phyloP scores from a whole-genome alignment of 2,888 invertebrate species.

The Metalampra italica region DNA sequence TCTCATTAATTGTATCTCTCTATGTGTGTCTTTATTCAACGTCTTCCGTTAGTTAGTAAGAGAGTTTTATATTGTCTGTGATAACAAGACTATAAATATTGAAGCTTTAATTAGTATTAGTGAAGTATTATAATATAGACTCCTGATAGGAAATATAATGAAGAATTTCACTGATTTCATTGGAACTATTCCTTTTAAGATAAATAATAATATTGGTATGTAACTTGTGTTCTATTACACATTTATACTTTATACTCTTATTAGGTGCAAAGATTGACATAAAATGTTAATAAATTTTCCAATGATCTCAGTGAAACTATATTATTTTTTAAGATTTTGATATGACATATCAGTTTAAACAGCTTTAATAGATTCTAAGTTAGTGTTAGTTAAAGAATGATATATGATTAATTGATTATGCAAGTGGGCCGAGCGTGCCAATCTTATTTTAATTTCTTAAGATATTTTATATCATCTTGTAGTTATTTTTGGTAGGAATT shows the following conservation, averaged over 20 bases:
- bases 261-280: not conserved
- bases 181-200: conserved; percentile 1
- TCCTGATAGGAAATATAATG: conserved; percentile 1
- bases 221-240: not conserved
- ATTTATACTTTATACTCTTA: not conserved
- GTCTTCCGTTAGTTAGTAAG: conserved; percentile 68
- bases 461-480: conserved; percentile 1
- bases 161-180: conserved; percentile 6
- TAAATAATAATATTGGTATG: not conserved
- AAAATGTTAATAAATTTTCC: not conserved
- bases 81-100: conserved; percentile 49
- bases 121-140: conserved; percentile 1
- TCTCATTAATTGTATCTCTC: conserved; percentile 15
- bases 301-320: conserved; percentile 7
- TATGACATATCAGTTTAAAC: conserved; percentile 31
- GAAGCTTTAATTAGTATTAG: conserved; percentile 62
- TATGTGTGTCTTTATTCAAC: conserved; percentile 40
- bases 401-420: conserved; percentile 10
- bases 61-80: conserved; percentile 55
- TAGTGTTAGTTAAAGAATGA: too few relatives aligned
- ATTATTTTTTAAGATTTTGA: conserved; percentile 11
- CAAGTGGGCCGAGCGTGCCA: conserved; percentile 70
- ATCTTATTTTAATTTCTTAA: conserved; percentile 26
- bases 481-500: not conserved
- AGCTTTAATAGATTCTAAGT: conserved; percentile 59